Evolutionary conservation across 2,113 vertebrate genomes (phyloP).

Genomic region (Dinomys branickii): DNA sequence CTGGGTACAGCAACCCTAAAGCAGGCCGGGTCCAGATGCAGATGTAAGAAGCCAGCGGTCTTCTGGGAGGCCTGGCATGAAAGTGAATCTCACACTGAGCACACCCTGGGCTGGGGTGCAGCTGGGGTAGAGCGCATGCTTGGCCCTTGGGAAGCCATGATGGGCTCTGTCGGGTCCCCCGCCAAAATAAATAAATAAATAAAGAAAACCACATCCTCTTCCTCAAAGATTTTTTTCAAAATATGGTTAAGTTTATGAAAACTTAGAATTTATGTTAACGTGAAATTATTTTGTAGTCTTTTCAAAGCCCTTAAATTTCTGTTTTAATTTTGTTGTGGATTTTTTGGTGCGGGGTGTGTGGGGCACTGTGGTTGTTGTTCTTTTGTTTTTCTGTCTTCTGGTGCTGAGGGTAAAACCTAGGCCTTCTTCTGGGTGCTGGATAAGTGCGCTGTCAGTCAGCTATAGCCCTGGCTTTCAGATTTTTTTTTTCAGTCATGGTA

Average conservation of each 20-base stretch:
- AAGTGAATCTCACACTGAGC: background rate
- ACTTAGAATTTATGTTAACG: background rate
- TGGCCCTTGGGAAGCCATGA: background rate
- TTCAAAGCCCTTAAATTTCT: background rate
- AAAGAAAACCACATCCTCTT: background rate
- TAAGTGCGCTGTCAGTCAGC: background rate
- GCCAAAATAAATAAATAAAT: background rate
- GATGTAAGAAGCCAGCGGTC: background rate
- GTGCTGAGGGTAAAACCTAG: background rate
- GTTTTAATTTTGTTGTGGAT: background rate
- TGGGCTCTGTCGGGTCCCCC: too few relatives aligned
- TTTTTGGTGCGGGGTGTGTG: background rate
- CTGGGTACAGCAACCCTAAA: too few relatives aligned
- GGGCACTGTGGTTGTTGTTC: background rate
- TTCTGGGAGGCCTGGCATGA: background rate
- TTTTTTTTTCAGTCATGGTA: background rate
- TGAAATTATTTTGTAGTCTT: background rate
- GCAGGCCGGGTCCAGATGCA: too few relatives aligned
- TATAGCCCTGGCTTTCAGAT: background rate
- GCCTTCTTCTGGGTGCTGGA: background rate
- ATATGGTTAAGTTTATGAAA: background rate
- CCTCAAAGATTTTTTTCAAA: background rate
- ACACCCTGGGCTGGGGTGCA: background rate
- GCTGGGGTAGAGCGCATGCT: background rate
- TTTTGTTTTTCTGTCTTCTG: background rate